Evolutionary conservation across 2,113 vertebrate genomes (phyloP), one percentile per base, ranked within the genome.

Genomic region (Hippocampus mohnikei): DNA sequence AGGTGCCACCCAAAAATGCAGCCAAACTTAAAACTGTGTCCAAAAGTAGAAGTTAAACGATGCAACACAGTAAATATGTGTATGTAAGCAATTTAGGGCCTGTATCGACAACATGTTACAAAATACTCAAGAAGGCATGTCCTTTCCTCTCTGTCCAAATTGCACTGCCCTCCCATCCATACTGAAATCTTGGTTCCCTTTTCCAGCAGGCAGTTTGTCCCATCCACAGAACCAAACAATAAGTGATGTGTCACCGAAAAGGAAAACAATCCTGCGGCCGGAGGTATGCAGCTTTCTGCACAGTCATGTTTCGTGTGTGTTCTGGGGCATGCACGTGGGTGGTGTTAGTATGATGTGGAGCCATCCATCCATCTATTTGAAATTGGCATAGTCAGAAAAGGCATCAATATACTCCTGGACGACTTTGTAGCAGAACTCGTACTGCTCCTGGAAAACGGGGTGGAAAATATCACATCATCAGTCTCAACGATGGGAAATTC

Each of bases 351-450:
- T 71, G 55, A 81, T 25, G 70, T 72, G 73, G 75, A 56, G 70
- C 68, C 25, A 1, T 69, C 74, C 71, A 74, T 84, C 66, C 73
- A 55, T 82, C 87, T 92, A 99, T 91, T 99, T 99, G 93, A 99
- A 99, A 93, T 99, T 99, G 93, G 97, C 97, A 72, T 99, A 98
- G 90, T 99, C 97, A 82, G 96, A 98, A 91, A 99, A 99, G 65
- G 97, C 97, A 83, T 99, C 97, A n/a, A 98, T 98, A 29, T 99
- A 99, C 79, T 99, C 96, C 91, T 99, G 97, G 89, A 99, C 96
- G 92, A 99, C 96, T 91, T 96, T 98, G 94, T 99, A 99, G 93
- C 97, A 98, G 94, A 99, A 99, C 90, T 99, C 97, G 64, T 99
- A 99, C 94, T 99, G 97, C 91, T 99, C 97, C 97, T 98, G 90